A percentile compares a stretch with the other conserved stretches of the same genome.
Evolutionary conservation across 2,113 vertebrate species (phyloP).

Genomic region (Sceloporus undulatus): DNA sequence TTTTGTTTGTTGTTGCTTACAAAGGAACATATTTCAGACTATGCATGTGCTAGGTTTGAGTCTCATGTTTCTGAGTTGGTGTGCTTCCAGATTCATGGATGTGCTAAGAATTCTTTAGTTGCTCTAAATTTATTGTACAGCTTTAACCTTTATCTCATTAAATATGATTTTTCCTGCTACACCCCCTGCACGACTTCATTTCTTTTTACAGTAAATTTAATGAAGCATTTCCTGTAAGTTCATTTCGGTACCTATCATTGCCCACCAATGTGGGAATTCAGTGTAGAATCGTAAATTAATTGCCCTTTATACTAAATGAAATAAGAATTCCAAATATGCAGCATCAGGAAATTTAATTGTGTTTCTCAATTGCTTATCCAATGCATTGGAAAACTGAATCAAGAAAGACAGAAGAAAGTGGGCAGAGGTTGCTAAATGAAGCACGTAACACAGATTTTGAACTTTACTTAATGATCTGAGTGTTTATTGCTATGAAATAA

Average conservation of each 20-base stretch:
- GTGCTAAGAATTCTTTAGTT: conserved; percentile 59
- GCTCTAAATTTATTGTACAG: conserved; percentile 59
- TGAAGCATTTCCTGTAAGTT: conserved; percentile 87
- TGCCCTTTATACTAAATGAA: conserved; percentile 88
- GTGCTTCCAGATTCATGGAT: conserved; percentile 41
- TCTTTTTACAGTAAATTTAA: conserved; percentile 87
- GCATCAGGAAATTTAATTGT: conserved; percentile 90
- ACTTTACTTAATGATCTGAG: conserved; percentile 89
- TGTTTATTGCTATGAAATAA: conserved; percentile 88
- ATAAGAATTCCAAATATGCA: conserved; percentile 88
- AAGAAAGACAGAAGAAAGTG: conserved; percentile 71
- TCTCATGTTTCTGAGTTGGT: neutral
- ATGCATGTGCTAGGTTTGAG: neutral
- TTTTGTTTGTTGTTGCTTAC: neutral
- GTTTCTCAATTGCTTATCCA: conserved; percentile 85
- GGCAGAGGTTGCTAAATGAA: conserved; percentile 88
- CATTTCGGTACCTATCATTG: conserved; percentile 83
- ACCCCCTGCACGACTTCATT: conserved; percentile 56
- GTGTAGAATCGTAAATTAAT: conserved; percentile 85
- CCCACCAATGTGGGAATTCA: conserved; percentile 84
- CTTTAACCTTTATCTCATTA: conserved; percentile 66
- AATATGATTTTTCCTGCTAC: conserved; percentile 73
- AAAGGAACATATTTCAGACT: neutral
- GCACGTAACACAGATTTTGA: conserved; percentile 83
- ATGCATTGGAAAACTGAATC: conserved; percentile 79